Evolutionary conservation across 2,113 vertebrate species (phyloP).

Genomic region (Oophaga pumilio): DNA sequence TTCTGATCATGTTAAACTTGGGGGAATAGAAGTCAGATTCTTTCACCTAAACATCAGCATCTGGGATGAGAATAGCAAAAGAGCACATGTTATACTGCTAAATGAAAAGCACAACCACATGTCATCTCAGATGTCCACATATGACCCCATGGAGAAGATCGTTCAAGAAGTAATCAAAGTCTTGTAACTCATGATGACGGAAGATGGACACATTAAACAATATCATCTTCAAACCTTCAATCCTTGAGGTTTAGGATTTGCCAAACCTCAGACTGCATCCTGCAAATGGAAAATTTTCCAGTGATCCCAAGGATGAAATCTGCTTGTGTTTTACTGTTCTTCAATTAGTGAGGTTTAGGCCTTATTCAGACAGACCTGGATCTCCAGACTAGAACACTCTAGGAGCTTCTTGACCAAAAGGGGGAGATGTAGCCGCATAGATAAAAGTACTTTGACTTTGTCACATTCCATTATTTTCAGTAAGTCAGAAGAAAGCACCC

Average conservation of each 20-base stretch:
- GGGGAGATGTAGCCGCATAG: too few relatives aligned
- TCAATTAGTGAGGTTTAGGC: not conserved
- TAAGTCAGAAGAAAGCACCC: too few relatives aligned
- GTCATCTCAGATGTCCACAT: conserved; percentile 27
- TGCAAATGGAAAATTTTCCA: conserved; percentile 7
- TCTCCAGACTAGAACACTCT: too few relatives aligned
- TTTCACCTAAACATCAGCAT: conserved; percentile 28
- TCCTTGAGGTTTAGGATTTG: not conserved
- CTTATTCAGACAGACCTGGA: not conserved
- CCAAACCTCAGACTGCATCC: conserved; percentile 2
- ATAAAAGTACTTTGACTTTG: too few relatives aligned
- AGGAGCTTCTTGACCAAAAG: too few relatives aligned
- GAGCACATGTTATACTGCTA: not conserved
- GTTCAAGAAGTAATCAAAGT: conserved; percentile 15
- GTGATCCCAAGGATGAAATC: not conserved
- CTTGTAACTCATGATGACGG: conserved; percentile 20
- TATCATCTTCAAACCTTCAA: conserved; percentile 20
- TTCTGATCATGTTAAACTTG: not conserved
- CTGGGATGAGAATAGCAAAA: not conserved
- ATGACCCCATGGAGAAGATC: not conserved
- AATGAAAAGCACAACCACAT: conserved; percentile 26
- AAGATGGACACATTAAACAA: conserved; percentile 39
- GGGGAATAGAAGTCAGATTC: not conserved
- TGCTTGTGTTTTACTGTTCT: not conserved
- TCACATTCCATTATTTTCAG: too few relatives aligned